Percentiles rank a stretch among this genome's conserved stretches.
Conservation (phyloP, 2,888 invertebrate genomes). For the Drosophila infuscata region DNA sequence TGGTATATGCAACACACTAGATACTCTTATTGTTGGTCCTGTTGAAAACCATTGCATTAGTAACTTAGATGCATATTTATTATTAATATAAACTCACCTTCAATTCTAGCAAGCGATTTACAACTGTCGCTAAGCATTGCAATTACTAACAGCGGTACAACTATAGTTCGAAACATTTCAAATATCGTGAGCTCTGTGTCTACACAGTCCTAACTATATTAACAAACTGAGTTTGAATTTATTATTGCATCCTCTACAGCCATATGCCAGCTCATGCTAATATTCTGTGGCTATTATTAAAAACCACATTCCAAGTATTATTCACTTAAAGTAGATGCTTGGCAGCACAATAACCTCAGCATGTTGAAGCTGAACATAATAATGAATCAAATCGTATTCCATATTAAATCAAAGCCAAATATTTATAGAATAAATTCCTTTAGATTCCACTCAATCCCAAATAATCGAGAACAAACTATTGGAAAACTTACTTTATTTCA, state of each 20-base stretch:
- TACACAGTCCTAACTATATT: not conserved
- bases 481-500: constrained; percentile 8
- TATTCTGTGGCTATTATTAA: not conserved
- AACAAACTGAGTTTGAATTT: not conserved
- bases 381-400: not conserved
- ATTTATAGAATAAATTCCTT: not conserved
- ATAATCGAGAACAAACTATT: not conserved
- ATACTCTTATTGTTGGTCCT: not conserved
- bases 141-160: not conserved
- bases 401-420: not conserved
- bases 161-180: constrained; percentile 3
- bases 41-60: not conserved
- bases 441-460: not conserved
- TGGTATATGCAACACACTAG: not conserved
- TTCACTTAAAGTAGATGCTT: constrained; percentile 1
- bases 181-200: not conserved
- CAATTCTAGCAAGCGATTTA: not conserved
- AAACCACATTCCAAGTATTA: constrained; percentile 7
- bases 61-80: not conserved
- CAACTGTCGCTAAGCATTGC: not conserved
- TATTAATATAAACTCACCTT: constrained; percentile 19
- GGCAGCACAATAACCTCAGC: not conserved
- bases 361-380: not conserved
- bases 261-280: too few relatives aligned
- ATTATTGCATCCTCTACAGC: not conserved